A percentile compares a stretch with the other conserved stretches of the same genome.
Conservation (phyloP, 2,113 vertebrate species). For the Xerus inauris region DNA sequence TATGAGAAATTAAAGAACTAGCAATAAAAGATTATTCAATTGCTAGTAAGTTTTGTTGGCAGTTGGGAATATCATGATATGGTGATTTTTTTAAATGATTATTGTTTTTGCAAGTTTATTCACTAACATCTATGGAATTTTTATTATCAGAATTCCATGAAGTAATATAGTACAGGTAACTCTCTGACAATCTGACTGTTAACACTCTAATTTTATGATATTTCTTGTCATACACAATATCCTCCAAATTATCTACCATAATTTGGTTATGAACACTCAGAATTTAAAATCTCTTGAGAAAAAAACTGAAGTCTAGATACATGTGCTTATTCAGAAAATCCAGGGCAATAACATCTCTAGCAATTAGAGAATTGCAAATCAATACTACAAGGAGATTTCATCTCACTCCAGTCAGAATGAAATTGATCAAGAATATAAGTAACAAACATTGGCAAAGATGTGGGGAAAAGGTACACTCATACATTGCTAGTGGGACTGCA, state of each 20-base stretch:
- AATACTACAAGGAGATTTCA: no score
- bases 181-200: neutral
- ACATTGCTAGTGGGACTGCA: no score
- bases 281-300: neutral
- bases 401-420: no score
- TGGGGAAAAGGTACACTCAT: no score
- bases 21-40: neutral
- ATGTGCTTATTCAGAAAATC: neutral
- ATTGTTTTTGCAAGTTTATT: neutral
- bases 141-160: neutral
- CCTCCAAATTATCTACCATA: neutral
- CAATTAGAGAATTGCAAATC: no score
- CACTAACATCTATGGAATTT: neutral
- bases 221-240: neutral
- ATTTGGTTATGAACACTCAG: neutral
- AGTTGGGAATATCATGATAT: neutral
- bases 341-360: no score
- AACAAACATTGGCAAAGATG: no score
- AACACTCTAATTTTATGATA: neutral
- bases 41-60: neutral
- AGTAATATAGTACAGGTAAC: neutral
- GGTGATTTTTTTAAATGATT: neutral
- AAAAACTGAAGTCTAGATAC: neutral
- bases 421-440: no score
- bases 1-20: slow-evolving; percentile 13